Evolutionary conservation across 2,113 vertebrate genomes (phyloP), one percentile per base, ranked within the genome.

Genomic region (Muscicapa adusta): DNA sequence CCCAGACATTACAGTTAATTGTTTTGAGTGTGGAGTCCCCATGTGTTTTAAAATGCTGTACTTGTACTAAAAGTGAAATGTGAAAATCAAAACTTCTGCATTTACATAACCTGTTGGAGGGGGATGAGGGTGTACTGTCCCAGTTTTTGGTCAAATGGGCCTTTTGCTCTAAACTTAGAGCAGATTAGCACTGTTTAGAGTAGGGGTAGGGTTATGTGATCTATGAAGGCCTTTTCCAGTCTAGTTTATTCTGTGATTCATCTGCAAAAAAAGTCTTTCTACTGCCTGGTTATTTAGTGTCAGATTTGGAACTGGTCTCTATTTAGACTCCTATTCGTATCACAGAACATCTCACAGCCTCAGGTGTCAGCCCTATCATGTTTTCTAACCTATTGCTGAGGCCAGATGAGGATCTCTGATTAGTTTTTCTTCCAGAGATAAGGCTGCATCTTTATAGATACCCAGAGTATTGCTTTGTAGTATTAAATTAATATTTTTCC

Each of bases 361-460:
- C 18, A 19, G 26, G 9, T 61, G 22, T 36, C 2, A 2, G 22
- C 13, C 5, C 10, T 9, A 12, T 38, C 24, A 7, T 0, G 0
- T 53, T 62, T 70, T 85, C 38, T 31, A n/a, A 75, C 50, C 33
- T 40, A 2, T 18, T 67, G 58, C 48, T 57, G 80, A 23, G 38
- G 23, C 43, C 18, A 36, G 15, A 42, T 25, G 34, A 90, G 18
- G 62, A 61, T 16, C 3, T 38, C 19, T 56, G 56, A 31, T 63
- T 5, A n/a, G 18, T 6, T 88, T 54, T 83, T 71, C 5, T 76
- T 34, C 29, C 29, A 10, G 15, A 82, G 11, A n/a, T 24, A 19
- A 65, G 17, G 12, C 12, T 73, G 26, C 20, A 40, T 60, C 29
- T 76, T 73, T 83, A 56, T 43, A 78, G 67, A 43, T 28, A 71